Evolutionary conservation across 2,888 invertebrate species (phyloP).

Genomic region (Muschampia staudingeri): DNA sequence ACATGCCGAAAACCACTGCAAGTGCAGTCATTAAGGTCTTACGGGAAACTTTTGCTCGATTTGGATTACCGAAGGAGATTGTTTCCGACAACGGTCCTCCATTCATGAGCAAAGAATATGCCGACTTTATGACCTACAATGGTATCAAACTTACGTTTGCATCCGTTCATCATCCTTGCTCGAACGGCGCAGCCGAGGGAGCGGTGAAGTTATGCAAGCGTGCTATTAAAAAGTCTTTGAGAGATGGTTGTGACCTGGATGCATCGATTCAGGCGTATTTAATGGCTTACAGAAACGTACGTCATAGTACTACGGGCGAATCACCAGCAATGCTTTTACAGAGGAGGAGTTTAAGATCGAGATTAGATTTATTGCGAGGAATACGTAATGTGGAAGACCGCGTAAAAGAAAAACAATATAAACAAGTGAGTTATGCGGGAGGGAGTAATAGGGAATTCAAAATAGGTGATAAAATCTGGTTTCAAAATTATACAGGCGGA

Average conservation of each 20-base stretch:
- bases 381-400: background rate
- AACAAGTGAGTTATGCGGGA: background rate
- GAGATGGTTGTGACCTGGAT: background rate
- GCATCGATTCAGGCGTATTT: background rate
- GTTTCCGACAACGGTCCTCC: no score
- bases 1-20: background rate
- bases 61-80: background rate
- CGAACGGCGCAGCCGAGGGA: background rate
- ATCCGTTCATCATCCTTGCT: background rate
- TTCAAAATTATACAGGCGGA: background rate
- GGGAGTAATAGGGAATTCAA: background rate
- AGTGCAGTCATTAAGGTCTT: background rate
- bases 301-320: background rate
- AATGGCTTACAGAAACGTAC: background rate
- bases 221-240: background rate
- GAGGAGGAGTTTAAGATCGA: background rate
- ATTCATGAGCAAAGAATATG: background rate
- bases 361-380: background rate
- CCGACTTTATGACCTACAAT: background rate
- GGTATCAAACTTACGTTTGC: background rate
- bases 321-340: background rate
- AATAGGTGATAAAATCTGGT: background rate
- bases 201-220: background rate
- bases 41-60: background rate
- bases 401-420: background rate